Base-by-base conservation (phyloP, 1,140 invertebrate species). In the Drosophila repleta region DNA sequence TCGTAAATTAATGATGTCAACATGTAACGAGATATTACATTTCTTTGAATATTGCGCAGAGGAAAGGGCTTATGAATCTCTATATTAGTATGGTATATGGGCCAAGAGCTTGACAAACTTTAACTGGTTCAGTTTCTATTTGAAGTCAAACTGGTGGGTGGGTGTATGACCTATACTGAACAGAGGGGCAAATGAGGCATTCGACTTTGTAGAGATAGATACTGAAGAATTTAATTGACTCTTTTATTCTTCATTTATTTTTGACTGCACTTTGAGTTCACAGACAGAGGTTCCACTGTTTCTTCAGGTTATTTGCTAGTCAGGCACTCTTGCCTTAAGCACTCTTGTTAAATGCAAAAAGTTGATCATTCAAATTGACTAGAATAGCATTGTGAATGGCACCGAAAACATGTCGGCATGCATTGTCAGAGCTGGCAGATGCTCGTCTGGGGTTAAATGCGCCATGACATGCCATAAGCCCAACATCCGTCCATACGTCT, bases 381-480 rank as follows among this genome's bases (percentile, higher is more conserved):
- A 15, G 15, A 51, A 51, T 10, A 29, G n/a, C 15, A 17, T 15
- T 32, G n/a, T 51, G n/a, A 15, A 29, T 29, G 48, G 15, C 48
- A 29, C 7, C 24, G 15, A 51, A 35, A 29, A n/a, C 48, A 15
- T 26, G 13, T 21, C 21, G 48, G 21, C 24, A 49, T 49, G 48
- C 21, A 29, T 15, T 49, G 18, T 15, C n/a, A 24, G 5, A 41
- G 20, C 32, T 53, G 10, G 20, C 51, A 37, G 13, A 37, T 32
- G n/a, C 20, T 57, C 4, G 39, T 57, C 37, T 51, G 35, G 39
- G 32, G 60, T 20, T 62, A 49, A 58, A 66, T 68, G 69, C 51
- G 45, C 51, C 75, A 81, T 63, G 37, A 76, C 61, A 57, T 76
- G 51, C 13, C 60, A 61, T 35, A 11, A 35, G 32, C n/a, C 17